A percentile compares a stretch with the other conserved stretches of the same genome.
Evolutionary conservation across 2,113 vertebrate species (phyloP).

Genomic region (Cyprinus carpio): DNA sequence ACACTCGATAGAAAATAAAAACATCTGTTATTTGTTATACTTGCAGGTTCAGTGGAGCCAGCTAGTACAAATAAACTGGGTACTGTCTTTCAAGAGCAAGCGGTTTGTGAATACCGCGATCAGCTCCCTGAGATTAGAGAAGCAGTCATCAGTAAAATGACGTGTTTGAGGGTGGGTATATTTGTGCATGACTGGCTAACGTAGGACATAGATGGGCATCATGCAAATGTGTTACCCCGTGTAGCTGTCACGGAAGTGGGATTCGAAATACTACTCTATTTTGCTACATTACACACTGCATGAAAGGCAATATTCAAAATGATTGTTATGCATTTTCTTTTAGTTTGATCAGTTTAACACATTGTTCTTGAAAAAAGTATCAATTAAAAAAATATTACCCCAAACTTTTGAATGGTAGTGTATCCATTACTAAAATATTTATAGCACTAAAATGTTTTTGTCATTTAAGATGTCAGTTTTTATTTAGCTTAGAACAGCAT

Average conservation of each 20-base stretch:
- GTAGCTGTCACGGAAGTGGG: too few relatives aligned
- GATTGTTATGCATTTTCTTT: neutral
- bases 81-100: neutral
- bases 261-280: neutral
- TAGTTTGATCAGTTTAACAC: neutral
- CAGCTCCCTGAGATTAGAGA: too few relatives aligned
- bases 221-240: neutral
- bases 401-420: neutral
- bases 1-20: too few relatives aligned
- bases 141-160: too few relatives aligned
- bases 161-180: too few relatives aligned
- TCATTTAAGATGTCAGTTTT: neutral
- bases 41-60: too few relatives aligned
- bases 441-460: neutral
- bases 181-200: too few relatives aligned
- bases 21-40: too few relatives aligned
- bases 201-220: too few relatives aligned
- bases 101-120: neutral
- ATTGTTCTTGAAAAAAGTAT: neutral
- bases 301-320: neutral
- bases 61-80: too few relatives aligned
- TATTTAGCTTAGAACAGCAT: conserved; percentile 10
- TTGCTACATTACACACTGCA: neutral
- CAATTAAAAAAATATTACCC: too few relatives aligned
- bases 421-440: neutral